Percentiles rank a stretch among this genome's conserved stretches.
phyloP scores from a whole-genome alignment of 2,113 vertebrate species.

The Malurus cyaneus region DNA sequence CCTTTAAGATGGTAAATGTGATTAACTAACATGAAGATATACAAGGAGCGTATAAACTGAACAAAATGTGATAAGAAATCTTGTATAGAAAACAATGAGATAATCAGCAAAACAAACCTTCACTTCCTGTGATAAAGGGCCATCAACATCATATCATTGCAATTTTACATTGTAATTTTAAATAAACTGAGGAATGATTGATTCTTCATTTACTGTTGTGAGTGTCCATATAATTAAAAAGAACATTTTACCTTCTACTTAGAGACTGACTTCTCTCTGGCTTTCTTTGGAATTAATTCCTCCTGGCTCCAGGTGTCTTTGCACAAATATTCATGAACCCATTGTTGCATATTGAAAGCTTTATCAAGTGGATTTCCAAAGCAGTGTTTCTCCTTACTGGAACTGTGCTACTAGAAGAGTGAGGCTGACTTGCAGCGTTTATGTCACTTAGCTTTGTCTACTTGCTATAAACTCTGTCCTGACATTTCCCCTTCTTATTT shows the following conservation, averaged over 20 bases:
- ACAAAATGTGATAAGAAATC: not conserved
- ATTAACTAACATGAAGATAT: constrained; percentile 13
- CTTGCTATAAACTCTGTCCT: not conserved
- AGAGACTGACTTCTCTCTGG: not conserved
- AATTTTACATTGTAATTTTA: not conserved
- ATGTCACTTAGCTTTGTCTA: not conserved
- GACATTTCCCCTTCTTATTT: not conserved
- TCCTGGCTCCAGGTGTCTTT: not conserved
- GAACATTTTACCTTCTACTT: not conserved
- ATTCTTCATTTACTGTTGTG: not conserved
- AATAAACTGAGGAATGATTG: not conserved
- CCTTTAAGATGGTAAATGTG: constrained; percentile 71
- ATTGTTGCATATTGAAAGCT: not conserved
- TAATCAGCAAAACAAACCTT: not conserved
- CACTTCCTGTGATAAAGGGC: not conserved
- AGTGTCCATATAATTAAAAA: not conserved
- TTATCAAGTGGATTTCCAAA: not conserved
- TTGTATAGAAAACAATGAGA: not conserved
- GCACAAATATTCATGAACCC: not conserved
- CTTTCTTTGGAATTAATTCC: not conserved
- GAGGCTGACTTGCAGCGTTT: not conserved
- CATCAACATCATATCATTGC: not conserved
- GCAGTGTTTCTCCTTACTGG: not conserved
- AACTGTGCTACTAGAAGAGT: not conserved
- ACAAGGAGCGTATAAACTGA: not conserved